Percentiles rank a stretch among this genome's conserved stretches.
phyloP scores from a whole-genome alignment of 2,888 invertebrate genomes.

The Biston stratarius region DNA sequence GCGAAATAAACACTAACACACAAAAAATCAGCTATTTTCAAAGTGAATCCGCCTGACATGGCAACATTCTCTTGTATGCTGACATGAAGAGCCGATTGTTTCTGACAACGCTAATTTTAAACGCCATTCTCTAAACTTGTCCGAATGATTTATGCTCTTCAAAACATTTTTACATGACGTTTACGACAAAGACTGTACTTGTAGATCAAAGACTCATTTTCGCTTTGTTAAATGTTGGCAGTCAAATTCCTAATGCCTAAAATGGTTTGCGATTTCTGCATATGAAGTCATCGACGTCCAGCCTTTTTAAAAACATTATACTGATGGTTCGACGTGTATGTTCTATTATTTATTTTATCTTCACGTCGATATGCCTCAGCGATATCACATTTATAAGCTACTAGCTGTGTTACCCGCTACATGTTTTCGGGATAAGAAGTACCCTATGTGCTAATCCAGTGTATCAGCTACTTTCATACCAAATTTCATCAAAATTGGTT shows the following conservation, averaged over 20 bases:
- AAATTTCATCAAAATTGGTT: too few relatives aligned
- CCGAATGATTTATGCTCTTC: constrained; percentile 36
- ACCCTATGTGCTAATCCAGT: too few relatives aligned
- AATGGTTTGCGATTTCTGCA: constrained; percentile 21
- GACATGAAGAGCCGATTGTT: constrained; percentile 9
- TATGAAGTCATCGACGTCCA: constrained; percentile 17
- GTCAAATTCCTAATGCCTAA: constrained; percentile 23
- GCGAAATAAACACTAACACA: not conserved
- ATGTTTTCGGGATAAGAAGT: too few relatives aligned
- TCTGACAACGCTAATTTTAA: constrained; percentile 48
- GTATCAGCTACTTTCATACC: too few relatives aligned
- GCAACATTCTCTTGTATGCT: not conserved
- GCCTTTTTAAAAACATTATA: not conserved
- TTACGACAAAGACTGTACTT: constrained; percentile 26
- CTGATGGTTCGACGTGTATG: not conserved
- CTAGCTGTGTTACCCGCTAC: too few relatives aligned
- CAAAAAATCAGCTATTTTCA: not conserved
- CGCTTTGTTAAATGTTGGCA: constrained; percentile 27
- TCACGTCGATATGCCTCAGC: not conserved
- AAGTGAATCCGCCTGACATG: not conserved
- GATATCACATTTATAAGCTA: not conserved
- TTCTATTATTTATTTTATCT: not conserved
- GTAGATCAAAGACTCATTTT: constrained; percentile 29
- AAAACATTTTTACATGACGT: constrained; percentile 36
- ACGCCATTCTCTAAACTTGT: constrained; percentile 29